These are phyloP conservation scores for Drosophila monieri DNA, from an alignment of 2,888 invertebrate genomes.

Conservation along the genomic window DNA sequence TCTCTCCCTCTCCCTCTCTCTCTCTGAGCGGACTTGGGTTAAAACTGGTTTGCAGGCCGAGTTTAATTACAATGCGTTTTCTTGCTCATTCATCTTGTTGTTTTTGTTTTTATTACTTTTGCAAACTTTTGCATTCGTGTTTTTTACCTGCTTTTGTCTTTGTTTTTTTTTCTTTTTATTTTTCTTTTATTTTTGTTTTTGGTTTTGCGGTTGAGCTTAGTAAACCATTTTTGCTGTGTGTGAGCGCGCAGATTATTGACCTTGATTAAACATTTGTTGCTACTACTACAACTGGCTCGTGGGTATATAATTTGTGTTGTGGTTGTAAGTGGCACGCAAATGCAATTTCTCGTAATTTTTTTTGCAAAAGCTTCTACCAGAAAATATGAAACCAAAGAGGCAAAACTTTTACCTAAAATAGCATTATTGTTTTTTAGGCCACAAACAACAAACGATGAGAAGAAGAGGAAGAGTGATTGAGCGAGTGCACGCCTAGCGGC, in stretches of 20 bases:
- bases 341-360: constrained; percentile 24
- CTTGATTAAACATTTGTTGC: constrained; percentile 63
- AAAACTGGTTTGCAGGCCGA: constrained; percentile 70
- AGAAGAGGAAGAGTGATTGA: constrained; percentile 34
- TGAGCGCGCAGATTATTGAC: constrained; percentile 69
- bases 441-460: constrained; percentile 44
- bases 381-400: constrained; percentile 47
- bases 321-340: constrained; percentile 40
- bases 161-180: no score
- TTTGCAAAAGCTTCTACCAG: constrained; percentile 1
- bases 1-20: constrained; percentile 9
- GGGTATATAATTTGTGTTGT: constrained; percentile 4
- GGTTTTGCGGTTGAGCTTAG: constrained; percentile 47
- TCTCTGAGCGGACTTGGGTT: constrained; percentile 31
- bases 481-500: constrained; percentile 69
- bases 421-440: constrained; percentile 47
- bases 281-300: constrained; percentile 48
- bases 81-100: constrained; percentile 50
- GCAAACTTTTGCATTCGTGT: constrained; percentile 69
- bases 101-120: constrained; percentile 46
- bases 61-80: constrained; percentile 76
- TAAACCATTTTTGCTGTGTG: constrained; percentile 58
- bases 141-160: constrained; percentile 53
- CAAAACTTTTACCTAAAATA: constrained; percentile 76
- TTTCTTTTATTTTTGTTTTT: not conserved